These are phyloP conservation scores for Ploceus nigricollis DNA, from an alignment of 2,113 vertebrate species.

Conservation along the genomic window DNA sequence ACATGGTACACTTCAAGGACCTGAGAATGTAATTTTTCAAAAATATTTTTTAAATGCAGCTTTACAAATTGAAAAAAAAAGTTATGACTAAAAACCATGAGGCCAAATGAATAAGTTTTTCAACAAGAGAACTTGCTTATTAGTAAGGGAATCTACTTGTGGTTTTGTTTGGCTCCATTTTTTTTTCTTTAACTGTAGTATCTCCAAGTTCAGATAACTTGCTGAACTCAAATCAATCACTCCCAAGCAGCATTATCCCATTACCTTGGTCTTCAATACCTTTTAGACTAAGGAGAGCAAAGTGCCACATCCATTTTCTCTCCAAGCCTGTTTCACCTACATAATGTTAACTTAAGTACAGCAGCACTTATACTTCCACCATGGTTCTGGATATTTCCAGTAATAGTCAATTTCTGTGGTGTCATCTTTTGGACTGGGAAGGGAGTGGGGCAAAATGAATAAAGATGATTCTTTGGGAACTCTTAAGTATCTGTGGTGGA, in stretches of 20 bases:
- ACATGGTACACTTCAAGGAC: neutral
- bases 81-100: neutral
- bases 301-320: neutral
- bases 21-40: neutral
- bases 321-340: neutral
- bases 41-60: neutral
- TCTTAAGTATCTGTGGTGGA: rapidly evolving
- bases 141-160: neutral
- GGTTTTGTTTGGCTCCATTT: neutral
- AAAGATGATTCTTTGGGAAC: neutral
- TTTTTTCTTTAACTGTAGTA: neutral
- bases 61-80: neutral
- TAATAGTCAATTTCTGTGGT: neutral
- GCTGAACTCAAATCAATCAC: neutral
- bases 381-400: neutral
- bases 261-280: neutral
- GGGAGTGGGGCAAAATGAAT: neutral
- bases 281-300: neutral
- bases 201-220: neutral
- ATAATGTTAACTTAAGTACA: neutral
- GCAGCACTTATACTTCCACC: neutral
- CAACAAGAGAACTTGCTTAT: neutral
- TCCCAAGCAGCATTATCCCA: neutral
- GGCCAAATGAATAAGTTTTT: neutral
- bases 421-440: neutral